Percentiles rank a stretch among this genome's conserved stretches.
These are phyloP conservation scores for Mantis religiosa DNA, from an alignment of 2,888 invertebrate species.

Conservation along the genomic window DNA sequence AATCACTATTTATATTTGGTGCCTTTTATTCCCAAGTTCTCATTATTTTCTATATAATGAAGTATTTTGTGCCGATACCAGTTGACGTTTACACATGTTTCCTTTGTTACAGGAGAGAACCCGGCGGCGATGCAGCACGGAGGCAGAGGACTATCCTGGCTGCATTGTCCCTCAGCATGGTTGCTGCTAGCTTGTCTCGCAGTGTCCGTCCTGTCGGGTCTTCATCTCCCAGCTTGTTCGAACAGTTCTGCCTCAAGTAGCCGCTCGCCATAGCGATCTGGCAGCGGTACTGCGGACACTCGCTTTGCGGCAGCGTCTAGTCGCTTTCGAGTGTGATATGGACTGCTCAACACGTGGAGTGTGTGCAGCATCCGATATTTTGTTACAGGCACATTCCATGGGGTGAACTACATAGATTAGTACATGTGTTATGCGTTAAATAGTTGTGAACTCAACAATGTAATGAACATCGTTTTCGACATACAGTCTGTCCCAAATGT, in stretches of 20 bases:
- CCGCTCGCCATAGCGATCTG: background rate
- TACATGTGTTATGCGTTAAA: background rate
- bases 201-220: slow-evolving; percentile 16
- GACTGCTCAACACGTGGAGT: too few relatives aligned
- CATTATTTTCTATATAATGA: too few relatives aligned
- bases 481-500: too few relatives aligned
- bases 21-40: too few relatives aligned
- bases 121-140: slow-evolving; percentile 76
- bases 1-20: too few relatives aligned
- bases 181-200: slow-evolving; percentile 34
- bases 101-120: slow-evolving; percentile 62
- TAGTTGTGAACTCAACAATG: background rate
- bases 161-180: slow-evolving; percentile 37
- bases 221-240: background rate
- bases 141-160: slow-evolving; percentile 37
- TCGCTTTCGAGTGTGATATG: background rate
- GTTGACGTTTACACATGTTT: too few relatives aligned
- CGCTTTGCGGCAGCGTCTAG: background rate
- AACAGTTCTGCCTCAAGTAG: background rate
- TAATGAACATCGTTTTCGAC: background rate
- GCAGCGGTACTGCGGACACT: background rate
- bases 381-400: background rate
- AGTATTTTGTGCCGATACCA: too few relatives aligned
- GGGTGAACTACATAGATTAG: background rate
- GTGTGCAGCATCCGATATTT: background rate